phyloP scores from a whole-genome alignment of 2,888 invertebrate species.

The Phragmatobia fuliginosa region DNA sequence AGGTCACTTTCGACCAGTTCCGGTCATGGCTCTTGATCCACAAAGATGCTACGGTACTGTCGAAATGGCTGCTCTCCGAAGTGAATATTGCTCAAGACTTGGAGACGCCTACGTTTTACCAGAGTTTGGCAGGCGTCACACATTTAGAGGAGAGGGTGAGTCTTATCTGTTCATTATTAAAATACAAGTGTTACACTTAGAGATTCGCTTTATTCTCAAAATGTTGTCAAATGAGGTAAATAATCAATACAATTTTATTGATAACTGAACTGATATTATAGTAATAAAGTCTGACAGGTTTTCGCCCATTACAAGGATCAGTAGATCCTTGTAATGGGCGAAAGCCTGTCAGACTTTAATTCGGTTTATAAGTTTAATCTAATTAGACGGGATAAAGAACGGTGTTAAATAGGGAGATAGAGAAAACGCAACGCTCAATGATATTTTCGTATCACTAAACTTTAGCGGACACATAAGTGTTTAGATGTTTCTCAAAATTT shows the following conservation, averaged over 20 bases:
- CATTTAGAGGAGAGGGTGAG: conserved; percentile 93
- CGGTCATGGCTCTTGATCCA: conserved; percentile 92
- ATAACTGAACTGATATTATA: too few species aligned
- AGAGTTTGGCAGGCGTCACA: conserved; percentile 97
- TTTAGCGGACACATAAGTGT: too few species aligned
- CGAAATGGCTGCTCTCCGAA: conserved; percentile 93
- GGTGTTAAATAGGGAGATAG: too few species aligned
- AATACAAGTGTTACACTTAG: background rate
- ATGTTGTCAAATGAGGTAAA: background rate
- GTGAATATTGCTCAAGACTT: conserved; percentile 92
- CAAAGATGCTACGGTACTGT: conserved; percentile 92
- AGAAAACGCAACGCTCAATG: too few species aligned
- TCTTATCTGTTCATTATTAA: conserved; percentile 21
- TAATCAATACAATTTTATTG: background rate
- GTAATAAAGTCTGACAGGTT: too few species aligned
- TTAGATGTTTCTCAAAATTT: too few species aligned
- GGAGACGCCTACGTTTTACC: conserved; percentile 96
- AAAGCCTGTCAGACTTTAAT: too few species aligned
- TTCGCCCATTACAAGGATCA: too few species aligned
- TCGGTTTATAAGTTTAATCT: too few species aligned
- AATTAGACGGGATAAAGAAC: too few species aligned
- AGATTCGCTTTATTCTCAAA: background rate
- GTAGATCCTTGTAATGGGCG: too few species aligned
- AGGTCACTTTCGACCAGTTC: conserved; percentile 91
- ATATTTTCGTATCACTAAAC: too few species aligned